phyloP scores from a whole-genome alignment of 2,888 invertebrate species.

The Polymixis flavicincta region DNA sequence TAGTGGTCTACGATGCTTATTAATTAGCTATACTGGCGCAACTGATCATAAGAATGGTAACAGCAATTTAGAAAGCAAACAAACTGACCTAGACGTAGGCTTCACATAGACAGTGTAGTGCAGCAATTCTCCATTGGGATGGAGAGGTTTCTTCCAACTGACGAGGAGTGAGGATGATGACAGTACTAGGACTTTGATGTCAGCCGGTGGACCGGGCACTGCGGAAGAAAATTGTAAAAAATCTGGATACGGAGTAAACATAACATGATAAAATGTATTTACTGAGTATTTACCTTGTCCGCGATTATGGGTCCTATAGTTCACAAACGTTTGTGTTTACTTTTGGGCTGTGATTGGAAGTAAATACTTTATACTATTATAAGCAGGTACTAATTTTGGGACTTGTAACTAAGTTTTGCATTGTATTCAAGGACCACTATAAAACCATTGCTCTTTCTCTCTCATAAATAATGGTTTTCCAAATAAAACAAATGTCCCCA shows the following conservation, averaged over 20 bases:
- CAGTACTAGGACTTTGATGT: conserved; percentile 95
- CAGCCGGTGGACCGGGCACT: conserved; percentile 96
- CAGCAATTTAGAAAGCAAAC: neutral
- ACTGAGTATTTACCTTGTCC: neutral
- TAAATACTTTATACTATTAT: neutral
- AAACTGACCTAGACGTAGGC: conserved; percentile 83
- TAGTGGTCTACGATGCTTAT: too few relatives aligned
- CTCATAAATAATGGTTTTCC: neutral
- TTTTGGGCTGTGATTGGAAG: neutral
- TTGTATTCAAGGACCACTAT: neutral
- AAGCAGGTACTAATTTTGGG: neutral
- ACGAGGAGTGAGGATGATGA: conserved; percentile 95
- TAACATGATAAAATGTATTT: neutral
- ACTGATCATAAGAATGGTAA: too few relatives aligned
- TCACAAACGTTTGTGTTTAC: too few relatives aligned
- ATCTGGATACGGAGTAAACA: neutral
- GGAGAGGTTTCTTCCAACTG: conserved; percentile 95
- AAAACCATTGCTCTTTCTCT: neutral
- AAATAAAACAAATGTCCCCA: neutral
- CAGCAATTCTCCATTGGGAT: conserved; percentile 83
- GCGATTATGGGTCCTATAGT: neutral
- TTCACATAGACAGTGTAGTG: conserved; percentile 95
- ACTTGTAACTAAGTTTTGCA: neutral
- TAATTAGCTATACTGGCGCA: too few relatives aligned
- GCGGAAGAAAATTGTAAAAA: conserved; percentile 30